Evolutionary conservation across 2,888 invertebrate genomes (phyloP), one percentile per base, ranked within the genome.

Genomic region (Agonopterix subpropinquella): DNA sequence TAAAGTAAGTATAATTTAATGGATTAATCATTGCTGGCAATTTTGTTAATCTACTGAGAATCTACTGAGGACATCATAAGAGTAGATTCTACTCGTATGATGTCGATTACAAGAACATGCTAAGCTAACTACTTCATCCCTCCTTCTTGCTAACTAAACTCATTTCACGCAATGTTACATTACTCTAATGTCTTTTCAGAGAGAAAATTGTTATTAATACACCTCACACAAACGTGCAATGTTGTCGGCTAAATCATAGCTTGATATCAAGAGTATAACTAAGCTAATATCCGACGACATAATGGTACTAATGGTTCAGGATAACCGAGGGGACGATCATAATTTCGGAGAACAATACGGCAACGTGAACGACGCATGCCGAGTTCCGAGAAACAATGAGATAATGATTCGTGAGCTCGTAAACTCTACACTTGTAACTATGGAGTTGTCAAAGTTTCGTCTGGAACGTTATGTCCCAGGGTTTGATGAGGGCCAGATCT

Each of bases 401-500:
- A 78, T 80, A 80, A 81, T 81, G 77, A 82, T 78, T 79, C 77
- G 72, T 70, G 66, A 70, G 73, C 68, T 76, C 78, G 74, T 80
- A 78, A 77, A 77, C 65, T 64, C 59, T 66, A 65, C 65, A 70
- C 73, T 74, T 66, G 67, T 69, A 62, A 65, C 70, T 70, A 67
- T 64, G 57, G 62, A 73, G 66, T 74, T 74, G 73, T 76, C 77
- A 73, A 77, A 78, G 66, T 77, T 73, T 64, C 62, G 59, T 62
- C 60, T 62, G 62, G 61, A 65, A 57, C 57, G 65, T 45, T 36
- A 65, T 64, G 28, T 28, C 28, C 63, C 63, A 60, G 64, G 67
- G 67, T 67, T 71, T 77, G 77, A 77, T 61, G 68, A 73, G 69
- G 74, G 71, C 61, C 57, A 57, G 61, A 61, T 60, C 57, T 55